phyloP scores from a whole-genome alignment of 2,888 invertebrate genomes.

The Caenorhabditis sulstoni region DNA sequence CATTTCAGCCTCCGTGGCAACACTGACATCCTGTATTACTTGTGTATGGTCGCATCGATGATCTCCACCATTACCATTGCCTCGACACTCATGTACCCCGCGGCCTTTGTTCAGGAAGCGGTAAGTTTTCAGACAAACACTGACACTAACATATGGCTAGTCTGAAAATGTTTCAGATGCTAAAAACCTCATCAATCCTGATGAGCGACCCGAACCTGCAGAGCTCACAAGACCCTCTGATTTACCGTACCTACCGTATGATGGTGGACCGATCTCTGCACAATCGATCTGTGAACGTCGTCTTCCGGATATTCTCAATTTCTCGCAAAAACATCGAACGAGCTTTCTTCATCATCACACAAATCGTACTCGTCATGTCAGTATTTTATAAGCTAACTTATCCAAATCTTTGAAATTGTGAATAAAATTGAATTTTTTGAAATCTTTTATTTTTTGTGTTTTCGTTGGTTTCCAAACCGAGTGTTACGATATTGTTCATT shows the following conservation, averaged over 20 bases:
- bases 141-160: neutral
- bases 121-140: neutral
- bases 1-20: slow-evolving; percentile 5
- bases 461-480: too few relatives aligned
- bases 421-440: too few relatives aligned
- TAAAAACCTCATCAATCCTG: slow-evolving; percentile 16
- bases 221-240: slow-evolving; percentile 3
- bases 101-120: slow-evolving; percentile 36
- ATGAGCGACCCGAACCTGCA: slow-evolving; percentile 24
- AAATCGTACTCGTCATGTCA: slow-evolving; percentile 2
- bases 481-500: too few relatives aligned
- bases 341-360: slow-evolving; percentile 10
- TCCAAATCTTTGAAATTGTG: too few relatives aligned
- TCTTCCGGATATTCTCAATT: slow-evolving; percentile 14
- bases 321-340: slow-evolving; percentile 33
- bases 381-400: neutral
- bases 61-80: slow-evolving; percentile 13
- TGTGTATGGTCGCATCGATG: slow-evolving; percentile 7
- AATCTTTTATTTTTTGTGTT: too few relatives aligned
- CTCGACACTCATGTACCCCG: slow-evolving; percentile 30
- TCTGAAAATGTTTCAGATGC: slow-evolving; percentile 21
- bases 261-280: slow-evolving; percentile 30
- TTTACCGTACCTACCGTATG: slow-evolving; percentile 39
- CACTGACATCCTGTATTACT: slow-evolving; percentile 1
- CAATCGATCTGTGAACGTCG: slow-evolving; percentile 16